phyloP scores from a whole-genome alignment of 1,140 invertebrate species.

The Pseudomyrmex concolor region DNA sequence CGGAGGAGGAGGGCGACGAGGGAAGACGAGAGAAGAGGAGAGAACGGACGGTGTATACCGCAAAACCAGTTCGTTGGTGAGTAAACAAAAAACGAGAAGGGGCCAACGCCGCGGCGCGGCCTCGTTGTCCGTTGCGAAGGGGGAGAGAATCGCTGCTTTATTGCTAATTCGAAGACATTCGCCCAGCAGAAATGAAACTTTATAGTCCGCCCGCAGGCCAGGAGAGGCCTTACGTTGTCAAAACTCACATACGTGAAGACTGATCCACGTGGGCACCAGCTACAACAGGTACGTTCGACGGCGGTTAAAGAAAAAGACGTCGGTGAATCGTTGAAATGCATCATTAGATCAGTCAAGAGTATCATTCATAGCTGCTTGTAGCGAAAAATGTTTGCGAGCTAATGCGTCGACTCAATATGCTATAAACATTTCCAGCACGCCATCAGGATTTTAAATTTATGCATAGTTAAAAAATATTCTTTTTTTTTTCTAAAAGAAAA shows the following conservation, averaged over 20 bases:
- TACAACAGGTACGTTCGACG: constrained; percentile 42
- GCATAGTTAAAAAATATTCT: constrained; percentile 8
- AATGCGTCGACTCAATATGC: not conserved
- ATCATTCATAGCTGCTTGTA: constrained; percentile 6
- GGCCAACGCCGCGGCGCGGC: constrained; percentile 80
- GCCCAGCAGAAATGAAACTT: constrained; percentile 82
- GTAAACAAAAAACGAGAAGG: constrained; percentile 85
- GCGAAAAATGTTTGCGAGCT: not conserved
- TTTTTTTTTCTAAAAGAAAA: not conserved
- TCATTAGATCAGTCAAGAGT: constrained; percentile 26
- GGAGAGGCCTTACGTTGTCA: constrained; percentile 40
- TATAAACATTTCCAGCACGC: not conserved
- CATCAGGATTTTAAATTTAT: not conserved
- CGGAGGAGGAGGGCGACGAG: constrained; percentile 67
- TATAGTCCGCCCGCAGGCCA: constrained; percentile 76
- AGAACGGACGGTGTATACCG: constrained; percentile 78
- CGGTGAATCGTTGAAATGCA: constrained; percentile 7
- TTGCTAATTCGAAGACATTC: constrained; percentile 84
- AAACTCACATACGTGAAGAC: constrained; percentile 63
- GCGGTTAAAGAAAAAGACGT: not conserved
- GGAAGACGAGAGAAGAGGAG: constrained; percentile 50
- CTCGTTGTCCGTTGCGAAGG: constrained; percentile 73
- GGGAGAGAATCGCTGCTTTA: constrained; percentile 82
- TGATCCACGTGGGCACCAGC: constrained; percentile 59
- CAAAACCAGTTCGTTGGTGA: constrained; percentile 85